A percentile compares a stretch with the other conserved stretches of the same genome.
Conservation (phyloP, 1,140 invertebrate genomes). For the Polypedilum pembai region DNA sequence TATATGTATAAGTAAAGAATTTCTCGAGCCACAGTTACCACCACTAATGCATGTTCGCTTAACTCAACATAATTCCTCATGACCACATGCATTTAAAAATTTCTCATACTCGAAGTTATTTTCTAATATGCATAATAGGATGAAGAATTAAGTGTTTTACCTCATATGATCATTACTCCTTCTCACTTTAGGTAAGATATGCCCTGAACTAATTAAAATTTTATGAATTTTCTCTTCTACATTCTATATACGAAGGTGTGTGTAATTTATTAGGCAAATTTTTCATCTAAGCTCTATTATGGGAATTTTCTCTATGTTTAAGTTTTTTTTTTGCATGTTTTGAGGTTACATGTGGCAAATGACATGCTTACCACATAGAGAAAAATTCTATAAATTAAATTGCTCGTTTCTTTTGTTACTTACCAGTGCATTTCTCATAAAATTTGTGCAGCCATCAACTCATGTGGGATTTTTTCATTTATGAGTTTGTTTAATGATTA, state of each 20-base stretch:
- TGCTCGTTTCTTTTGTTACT: too few species aligned
- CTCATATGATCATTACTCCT: not conserved
- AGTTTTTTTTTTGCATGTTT: not conserved
- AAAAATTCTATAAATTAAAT: too few species aligned
- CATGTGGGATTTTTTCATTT: too few species aligned
- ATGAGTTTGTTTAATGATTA: too few species aligned
- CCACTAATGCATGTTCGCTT: not conserved
- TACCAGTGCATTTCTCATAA: too few species aligned
- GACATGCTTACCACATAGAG: too few species aligned
- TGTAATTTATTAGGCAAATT: slow-evolving; percentile 14
- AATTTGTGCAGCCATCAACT: too few species aligned
- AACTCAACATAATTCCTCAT: not conserved
- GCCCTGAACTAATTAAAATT: not conserved
- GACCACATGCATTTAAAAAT: slow-evolving; percentile 11
- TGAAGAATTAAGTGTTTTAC: slow-evolving; percentile 13
- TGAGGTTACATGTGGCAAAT: too few species aligned
- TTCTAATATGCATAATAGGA: slow-evolving; percentile 1
- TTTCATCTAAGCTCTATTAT: not conserved
- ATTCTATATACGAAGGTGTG: not conserved
- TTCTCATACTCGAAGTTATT: not conserved
- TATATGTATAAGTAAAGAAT: not conserved
- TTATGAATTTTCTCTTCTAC: not conserved
- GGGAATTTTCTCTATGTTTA: not conserved
- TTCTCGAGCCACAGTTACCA: not conserved
- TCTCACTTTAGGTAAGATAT: not conserved